phyloP scores from a whole-genome alignment of 2,797 vertebrate genomes.

The Enteromius anoplus region DNA sequence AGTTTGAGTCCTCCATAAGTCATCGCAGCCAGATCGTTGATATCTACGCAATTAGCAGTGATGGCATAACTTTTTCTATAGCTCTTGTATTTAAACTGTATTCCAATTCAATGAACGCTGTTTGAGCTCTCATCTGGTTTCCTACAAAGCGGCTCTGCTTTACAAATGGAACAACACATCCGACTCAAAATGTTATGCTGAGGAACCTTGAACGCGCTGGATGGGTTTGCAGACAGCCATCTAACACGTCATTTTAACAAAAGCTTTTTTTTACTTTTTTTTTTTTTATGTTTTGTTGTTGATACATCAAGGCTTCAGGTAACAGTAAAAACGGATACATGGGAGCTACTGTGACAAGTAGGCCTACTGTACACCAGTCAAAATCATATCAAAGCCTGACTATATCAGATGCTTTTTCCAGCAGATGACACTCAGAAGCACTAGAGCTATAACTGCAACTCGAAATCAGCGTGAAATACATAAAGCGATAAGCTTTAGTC shows the following conservation, averaged over 20 bases:
- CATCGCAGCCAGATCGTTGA: slow-evolving; percentile 19
- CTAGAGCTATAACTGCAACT: not conserved
- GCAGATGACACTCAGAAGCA: slow-evolving; percentile 5
- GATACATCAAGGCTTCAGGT: slow-evolving; percentile 6
- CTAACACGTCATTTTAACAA: slow-evolving; percentile 20
- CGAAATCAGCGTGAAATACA: not conserved
- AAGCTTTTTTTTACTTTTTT: not conserved
- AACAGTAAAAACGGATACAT: slow-evolving; percentile 5
- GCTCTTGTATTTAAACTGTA: slow-evolving; percentile 1
- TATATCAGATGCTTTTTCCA: not conserved
- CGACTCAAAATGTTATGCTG: not conserved
- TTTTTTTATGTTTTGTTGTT: not conserved
- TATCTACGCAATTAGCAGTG: slow-evolving; percentile 20
- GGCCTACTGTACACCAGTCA: slow-evolving; percentile 23
- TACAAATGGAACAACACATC: slow-evolving; percentile 20
- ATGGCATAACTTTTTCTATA: slow-evolving; percentile 34
- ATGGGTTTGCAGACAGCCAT: slow-evolving; percentile 3
- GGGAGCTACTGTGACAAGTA: not conserved
- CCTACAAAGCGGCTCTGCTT: slow-evolving; percentile 1
- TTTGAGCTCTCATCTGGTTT: slow-evolving; percentile 7
- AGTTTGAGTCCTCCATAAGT: slow-evolving; percentile 46
- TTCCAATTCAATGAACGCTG: not conserved
- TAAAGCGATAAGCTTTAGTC: not conserved
- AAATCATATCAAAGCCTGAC: slow-evolving; percentile 1
- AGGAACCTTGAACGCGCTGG: slow-evolving; percentile 27